Evolutionary conservation across 2,797 vertebrate species (phyloP).

Genomic region (Parambassis ranga): DNA sequence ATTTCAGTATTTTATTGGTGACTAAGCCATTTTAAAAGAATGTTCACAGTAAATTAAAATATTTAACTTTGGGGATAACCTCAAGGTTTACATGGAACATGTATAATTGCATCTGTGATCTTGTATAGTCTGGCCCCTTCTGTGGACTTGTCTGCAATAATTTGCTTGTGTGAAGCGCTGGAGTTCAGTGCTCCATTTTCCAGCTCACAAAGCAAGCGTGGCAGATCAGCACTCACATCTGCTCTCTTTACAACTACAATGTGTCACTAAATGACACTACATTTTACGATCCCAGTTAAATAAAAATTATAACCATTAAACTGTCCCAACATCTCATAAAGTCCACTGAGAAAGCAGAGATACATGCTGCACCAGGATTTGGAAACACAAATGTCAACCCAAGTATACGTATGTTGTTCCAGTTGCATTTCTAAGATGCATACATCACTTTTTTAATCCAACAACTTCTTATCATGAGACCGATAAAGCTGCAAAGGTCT

Average conservation of each 20-base stretch:
- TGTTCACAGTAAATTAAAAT: too few relatives aligned
- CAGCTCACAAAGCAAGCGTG: slow-evolving; percentile 56
- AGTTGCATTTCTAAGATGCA: too few relatives aligned
- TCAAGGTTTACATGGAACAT: too few relatives aligned
- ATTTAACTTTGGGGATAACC: too few relatives aligned
- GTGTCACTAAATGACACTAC: slow-evolving; percentile 36
- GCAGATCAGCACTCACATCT: slow-evolving; percentile 50
- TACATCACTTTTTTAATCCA: too few relatives aligned
- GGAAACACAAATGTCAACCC: slow-evolving; percentile 1
- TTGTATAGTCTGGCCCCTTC: not conserved
- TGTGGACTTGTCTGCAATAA: slow-evolving; percentile 3
- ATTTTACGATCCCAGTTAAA: slow-evolving; percentile 54
- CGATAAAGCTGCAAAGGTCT: too few relatives aligned
- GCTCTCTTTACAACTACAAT: slow-evolving; percentile 55
- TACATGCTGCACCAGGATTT: slow-evolving; percentile 3
- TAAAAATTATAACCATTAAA: slow-evolving; percentile 56
- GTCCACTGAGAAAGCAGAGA: not conserved
- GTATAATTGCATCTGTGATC: too few relatives aligned
- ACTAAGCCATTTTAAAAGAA: too few relatives aligned
- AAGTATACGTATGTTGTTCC: too few relatives aligned
- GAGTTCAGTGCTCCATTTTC: slow-evolving; percentile 52
- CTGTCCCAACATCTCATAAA: slow-evolving; percentile 43
- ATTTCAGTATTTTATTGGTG: too few relatives aligned
- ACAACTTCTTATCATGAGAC: too few relatives aligned
- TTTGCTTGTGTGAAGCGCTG: slow-evolving; percentile 7